Conservation (phyloP, 2,113 vertebrate genomes). For the Brachionichthys hirsutus region DNA sequence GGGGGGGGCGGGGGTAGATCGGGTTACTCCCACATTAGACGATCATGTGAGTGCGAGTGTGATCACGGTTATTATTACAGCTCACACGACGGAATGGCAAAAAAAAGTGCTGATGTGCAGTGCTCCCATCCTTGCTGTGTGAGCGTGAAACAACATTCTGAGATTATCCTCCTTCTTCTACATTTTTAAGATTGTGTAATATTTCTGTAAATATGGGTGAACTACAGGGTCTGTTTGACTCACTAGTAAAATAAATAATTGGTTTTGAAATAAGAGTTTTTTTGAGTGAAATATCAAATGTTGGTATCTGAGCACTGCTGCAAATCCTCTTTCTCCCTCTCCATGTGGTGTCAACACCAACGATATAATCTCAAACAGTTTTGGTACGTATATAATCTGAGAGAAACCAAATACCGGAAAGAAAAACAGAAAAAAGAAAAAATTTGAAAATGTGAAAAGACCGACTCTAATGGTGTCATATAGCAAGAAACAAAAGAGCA, state of each 20-base stretch:
- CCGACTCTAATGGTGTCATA: constrained; percentile 72
- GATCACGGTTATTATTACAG: constrained; percentile 57
- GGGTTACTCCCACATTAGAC: constrained; percentile 37
- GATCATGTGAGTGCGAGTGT: constrained; percentile 46
- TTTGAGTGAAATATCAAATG: constrained; percentile 37
- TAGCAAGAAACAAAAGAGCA: constrained; percentile 66
- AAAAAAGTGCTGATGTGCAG: constrained; percentile 56
- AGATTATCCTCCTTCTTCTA: constrained; percentile 21
- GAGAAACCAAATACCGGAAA: constrained; percentile 69
- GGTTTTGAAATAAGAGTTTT: constrained; percentile 27
- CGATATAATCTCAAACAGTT: constrained; percentile 47
- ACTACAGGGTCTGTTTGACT: constrained; percentile 12
- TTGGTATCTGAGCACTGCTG: constrained; percentile 32
- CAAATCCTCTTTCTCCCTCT: constrained; percentile 46
- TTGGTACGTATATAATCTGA: constrained; percentile 63
- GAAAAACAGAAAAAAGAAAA: constrained; percentile 33
- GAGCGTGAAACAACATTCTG: constrained; percentile 17
- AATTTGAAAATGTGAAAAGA: constrained; percentile 64
- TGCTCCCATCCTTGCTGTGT: constrained; percentile 29
- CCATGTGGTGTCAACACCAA: constrained; percentile 53
- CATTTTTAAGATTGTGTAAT: constrained; percentile 15
- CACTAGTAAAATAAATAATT: constrained; percentile 69
- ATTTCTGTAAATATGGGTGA: constrained; percentile 14
- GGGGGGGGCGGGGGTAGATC: constrained; percentile 31
- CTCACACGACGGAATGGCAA: constrained; percentile 45